Evolutionary conservation across 2,888 invertebrate genomes (phyloP), one percentile per base, ranked within the genome.

Genomic region (Thelaira solivaga): DNA sequence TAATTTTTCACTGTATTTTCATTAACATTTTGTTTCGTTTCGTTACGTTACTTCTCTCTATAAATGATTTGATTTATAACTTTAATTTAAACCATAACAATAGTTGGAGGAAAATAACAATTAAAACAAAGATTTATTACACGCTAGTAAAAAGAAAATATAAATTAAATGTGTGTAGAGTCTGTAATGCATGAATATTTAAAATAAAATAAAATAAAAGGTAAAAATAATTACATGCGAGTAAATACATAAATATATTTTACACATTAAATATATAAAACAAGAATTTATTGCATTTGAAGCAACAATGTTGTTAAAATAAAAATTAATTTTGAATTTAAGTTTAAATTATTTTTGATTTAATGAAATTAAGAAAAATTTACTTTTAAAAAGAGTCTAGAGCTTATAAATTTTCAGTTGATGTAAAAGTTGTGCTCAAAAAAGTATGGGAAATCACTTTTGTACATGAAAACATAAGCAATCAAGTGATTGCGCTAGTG

Each of bases 51-150:
- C n/a, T n/a, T n/a, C n/a, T n/a, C n/a, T n/a, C n/a, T 26, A 34
- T 45, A 53, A 18, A 57, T 47, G 53, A 62, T 62, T 55, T 72
- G 72, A 72, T 72, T 72, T 72, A 72, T 45, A 62, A 55, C 72
- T 72, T 64, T 72, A 53, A 72, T 72, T 72, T 62, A 53, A 47
- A 36, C 26, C 62, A 36, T 53, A 72, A 72, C 72, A 72, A 72
- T 62, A 51, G 71, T 71, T 62, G 41, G 26, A 36, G 18, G 53
- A 20, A 55, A 72, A 62, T 55, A 72, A 55, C 62, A 72, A 72
- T 55, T 72, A 72, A 72, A 55, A 36, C 72, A 26, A 62, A 36
- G 72, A 72, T 72, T 72, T 72, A 72, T 72, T 62, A 55, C 45
- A 53, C 59, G 13, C 20, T 2, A 22, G 36, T 11, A 41, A 11